Evolutionary conservation across 2,113 vertebrate species (phyloP).

Genomic region (Monarcha castaneiventris): DNA sequence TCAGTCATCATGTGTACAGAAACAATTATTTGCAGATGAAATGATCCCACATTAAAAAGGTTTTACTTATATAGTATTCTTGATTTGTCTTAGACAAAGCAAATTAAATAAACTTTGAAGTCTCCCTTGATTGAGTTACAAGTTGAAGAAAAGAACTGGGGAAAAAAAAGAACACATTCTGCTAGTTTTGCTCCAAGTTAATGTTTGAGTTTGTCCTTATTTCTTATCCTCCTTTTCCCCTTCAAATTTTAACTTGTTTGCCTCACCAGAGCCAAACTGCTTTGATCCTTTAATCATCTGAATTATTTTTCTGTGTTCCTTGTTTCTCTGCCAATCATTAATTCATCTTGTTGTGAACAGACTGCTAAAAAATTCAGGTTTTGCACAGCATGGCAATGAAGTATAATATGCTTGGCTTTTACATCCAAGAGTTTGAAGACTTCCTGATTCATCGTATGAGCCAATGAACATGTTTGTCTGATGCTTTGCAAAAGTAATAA

Average conservation of each 20-base stretch:
- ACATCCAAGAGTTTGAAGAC: not conserved
- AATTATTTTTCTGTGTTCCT: not conserved
- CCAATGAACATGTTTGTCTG: not conserved
- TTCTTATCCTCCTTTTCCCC: not conserved
- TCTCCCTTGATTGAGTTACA: not conserved
- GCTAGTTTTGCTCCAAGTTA: not conserved
- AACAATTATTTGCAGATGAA: not conserved
- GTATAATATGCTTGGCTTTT: not conserved
- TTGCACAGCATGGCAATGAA: not conserved
- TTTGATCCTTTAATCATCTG: conserved; percentile 24
- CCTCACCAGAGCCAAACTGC: not conserved
- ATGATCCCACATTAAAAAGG: not conserved
- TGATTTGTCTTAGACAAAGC: not conserved
- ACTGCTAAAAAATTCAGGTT: not conserved
- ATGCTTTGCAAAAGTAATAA: not conserved
- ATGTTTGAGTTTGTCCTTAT: not conserved
- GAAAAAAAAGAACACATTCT: not conserved
- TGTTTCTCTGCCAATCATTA: conserved; percentile 23
- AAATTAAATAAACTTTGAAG: not conserved
- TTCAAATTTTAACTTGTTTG: conserved; percentile 17
- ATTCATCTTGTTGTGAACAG: not conserved
- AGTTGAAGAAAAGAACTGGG: not conserved
- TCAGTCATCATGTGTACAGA: not conserved
- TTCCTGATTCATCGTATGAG: not conserved
- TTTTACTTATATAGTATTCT: not conserved